phyloP scores from a whole-genome alignment of 2,888 invertebrate genomes.

The Oxyteleia sp. region DNA sequence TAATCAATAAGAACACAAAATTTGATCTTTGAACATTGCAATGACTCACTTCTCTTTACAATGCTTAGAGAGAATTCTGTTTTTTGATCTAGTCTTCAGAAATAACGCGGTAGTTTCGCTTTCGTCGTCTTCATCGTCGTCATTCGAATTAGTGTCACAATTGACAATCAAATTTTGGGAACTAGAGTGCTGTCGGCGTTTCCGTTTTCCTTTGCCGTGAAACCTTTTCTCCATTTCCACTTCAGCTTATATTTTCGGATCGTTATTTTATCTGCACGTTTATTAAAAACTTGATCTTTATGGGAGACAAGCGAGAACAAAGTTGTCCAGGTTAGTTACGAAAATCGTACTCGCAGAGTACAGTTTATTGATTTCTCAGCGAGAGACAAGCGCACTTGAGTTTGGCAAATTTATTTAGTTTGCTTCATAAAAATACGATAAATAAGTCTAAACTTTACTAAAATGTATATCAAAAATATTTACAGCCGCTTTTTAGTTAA shows the following conservation, averaged over 20 bases:
- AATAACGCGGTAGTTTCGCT: constrained; percentile 11
- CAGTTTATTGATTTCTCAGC: constrained; percentile 6
- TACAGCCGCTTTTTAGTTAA: too few relatives aligned
- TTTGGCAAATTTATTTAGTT: too few relatives aligned
- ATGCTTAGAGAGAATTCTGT: constrained; percentile 4
- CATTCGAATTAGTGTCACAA: constrained; percentile 25
- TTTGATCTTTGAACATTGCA: constrained; percentile 7
- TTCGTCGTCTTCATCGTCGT: constrained; percentile 24
- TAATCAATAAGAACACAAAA: not conserved
- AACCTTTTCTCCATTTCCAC: constrained; percentile 14
- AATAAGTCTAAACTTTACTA: too few relatives aligned
- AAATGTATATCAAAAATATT: too few relatives aligned
- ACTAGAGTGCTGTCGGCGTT: constrained; percentile 23
- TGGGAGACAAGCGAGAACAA: constrained; percentile 1
- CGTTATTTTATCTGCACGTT: too few relatives aligned
- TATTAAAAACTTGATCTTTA: not conserved
- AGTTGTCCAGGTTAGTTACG: constrained; percentile 23
- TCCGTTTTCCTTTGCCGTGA: constrained; percentile 3
- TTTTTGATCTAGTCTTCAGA: constrained; percentile 14
- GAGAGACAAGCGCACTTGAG: constrained; percentile 11
- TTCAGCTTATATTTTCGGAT: too few relatives aligned
- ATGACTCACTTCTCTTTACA: constrained; percentile 31
- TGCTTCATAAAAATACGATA: too few relatives aligned
- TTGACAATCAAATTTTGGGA: constrained; percentile 17
- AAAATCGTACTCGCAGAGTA: constrained; percentile 9